Evolutionary conservation across 37 sponge, comb jelly and placozoan species (phyloP), one percentile per base, ranked within the genome.

Genomic region (Cliona cf. orientalis): DNA sequence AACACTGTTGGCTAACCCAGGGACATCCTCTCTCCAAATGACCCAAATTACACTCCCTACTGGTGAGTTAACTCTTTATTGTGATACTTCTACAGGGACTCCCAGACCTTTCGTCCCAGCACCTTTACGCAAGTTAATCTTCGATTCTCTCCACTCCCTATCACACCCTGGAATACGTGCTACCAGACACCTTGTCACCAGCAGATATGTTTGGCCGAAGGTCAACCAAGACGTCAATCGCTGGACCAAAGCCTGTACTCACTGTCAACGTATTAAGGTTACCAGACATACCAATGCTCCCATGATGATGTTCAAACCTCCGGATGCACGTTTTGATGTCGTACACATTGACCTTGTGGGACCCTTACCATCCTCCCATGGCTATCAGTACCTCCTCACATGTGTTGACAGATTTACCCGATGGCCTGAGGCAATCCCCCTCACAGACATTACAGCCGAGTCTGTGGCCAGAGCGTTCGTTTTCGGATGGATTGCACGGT

Each of bases 321-420:
- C 90, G n/a, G 78, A 89, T 31, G 65, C 46, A 43, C 79, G 79
- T 35, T 87, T 88, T 58, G 62, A 81, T 37, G 36, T 62, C 53
- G 36, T 88, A 64, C 89, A 88, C 80, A 78, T 89, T 25, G 80
- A 89, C 68, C 33, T 89, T 0, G 90, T 89, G 31, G 90, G 90
- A 41, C 90, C 90, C 35, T 80, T 89, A 1, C 84, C 90, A 17
- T 57, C 84, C 21, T 89, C 90, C 23, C 62, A 65, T 32, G 90
- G 90, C 2, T 78, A 35, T 83, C 38, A 79, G 0, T 83, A 89
- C 67, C 79, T 89, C 26, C 66, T 83, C 35, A 89, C 82, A 25
- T 76, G 71, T 53, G 55, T 88, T 42, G 89, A 88, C 49, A 75
- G 80, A 1, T 87, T 75, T 38, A 80, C 88, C 17, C 43, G 75